Base-by-base conservation (phyloP, 2,888 invertebrate genomes). In the Luffia ferchaultella region DNA sequence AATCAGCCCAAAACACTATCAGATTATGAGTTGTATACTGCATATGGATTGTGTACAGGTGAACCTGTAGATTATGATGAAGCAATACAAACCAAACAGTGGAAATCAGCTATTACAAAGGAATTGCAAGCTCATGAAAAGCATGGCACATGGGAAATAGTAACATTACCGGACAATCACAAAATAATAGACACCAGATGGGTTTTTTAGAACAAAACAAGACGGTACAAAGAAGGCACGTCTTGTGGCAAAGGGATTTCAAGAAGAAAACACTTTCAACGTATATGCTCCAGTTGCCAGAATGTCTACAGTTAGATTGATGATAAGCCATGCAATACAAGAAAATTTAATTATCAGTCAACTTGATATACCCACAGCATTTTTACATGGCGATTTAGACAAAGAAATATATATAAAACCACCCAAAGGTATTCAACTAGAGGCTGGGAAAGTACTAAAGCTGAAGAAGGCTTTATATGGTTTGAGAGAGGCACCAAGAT, bases 381-480 rank as follows among this genome's bases (percentile, higher is more conserved):
- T n/a, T n/a, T n/a, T 55, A 49, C 50, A 54, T 41, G 53, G 53
- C n/a, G 20, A 45, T 20, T 16, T 53, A 45, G n/a, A 53, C 17
- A 18, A 19, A 16, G 51, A 52, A 42, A 20, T 55, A 7, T 53
- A 50, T 18, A 53, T 52, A 20, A 49, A 54, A 50, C 3, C 42
- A 20, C 54, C 55, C 20, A n/a, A 54, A 51, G 52, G 53, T 40
- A 2, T 52, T 7, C 20, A 48, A 41, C 3, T 18, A 16, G n/a
- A 50, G 47, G 20, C 43, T 15, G 20, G 18, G n/a, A 54, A 50
- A 47, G 51, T 54, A 15, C 41, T 55, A 15, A 57, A 52, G 50
- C 44, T 57, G 2, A 51, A 50, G 7, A 53, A 42, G 53, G 48
- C 49, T 19, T 20, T 57, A 17, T 56, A 56, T 20, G 54, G 56